Base-by-base conservation (phyloP, 2,888 invertebrate genomes). In the Sussaba pulchella region DNA sequence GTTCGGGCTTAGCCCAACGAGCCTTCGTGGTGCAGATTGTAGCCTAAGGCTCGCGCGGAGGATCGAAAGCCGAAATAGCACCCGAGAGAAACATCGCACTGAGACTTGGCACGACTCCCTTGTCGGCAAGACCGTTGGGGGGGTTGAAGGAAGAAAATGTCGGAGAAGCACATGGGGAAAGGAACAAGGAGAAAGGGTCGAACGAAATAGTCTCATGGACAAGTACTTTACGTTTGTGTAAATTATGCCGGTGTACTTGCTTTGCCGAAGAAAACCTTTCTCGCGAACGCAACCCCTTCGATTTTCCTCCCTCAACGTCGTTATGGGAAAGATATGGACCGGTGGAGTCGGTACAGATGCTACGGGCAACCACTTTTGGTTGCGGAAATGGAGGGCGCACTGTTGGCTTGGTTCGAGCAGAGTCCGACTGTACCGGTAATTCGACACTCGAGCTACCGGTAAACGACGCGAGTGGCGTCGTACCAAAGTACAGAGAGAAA, bases 91-190 rank as follows among this genome's bases (percentile, higher is more conserved):
- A 17, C 45, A 64, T 47, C 47, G 66, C 24, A 67, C 61, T 43
- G 45, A 72, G 66, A 80, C 67, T 82, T 82, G 80, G 80, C 80
- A 82, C 74, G 75, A 66, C 43, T 78, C 63, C 71, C 63, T 72
- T 64, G 71, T 72, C 36, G 54, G 63, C 26, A 70, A 50, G 10
- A 45, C 6, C 17, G 17, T 26, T 17, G n/a, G 5, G 17, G n/a
- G 31, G 45, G 31, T 24, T 6, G 45, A 31, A 14, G 43, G 45
- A 54, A 50, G 41, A 64, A 50, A 61, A 41, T 50, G 4, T 17
- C 10, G 43, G 12, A 12, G 10, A 52, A 45, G 26, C 21, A 6
- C 1, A 19, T 9, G 1, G 52, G 36, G 10, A 6, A 6, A 21
- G 10, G 31, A 45, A 45, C n/a, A n/a, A 39, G 66, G 52, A 52